Evolutionary conservation across 1,140 invertebrate species (phyloP).

Genomic region (Zaprionus kolodkinae): DNA sequence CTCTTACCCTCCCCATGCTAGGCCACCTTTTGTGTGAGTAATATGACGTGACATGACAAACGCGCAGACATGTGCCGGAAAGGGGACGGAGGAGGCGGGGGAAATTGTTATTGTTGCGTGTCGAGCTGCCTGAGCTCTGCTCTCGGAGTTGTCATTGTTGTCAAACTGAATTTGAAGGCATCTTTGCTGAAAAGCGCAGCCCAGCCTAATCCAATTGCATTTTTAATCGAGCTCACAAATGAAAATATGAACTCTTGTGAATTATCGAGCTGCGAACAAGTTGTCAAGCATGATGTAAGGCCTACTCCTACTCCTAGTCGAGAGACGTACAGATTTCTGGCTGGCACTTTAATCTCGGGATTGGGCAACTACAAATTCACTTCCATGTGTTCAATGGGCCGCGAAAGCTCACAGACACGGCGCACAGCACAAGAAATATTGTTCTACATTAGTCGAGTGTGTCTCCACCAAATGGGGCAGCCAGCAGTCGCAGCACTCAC

Average conservation of each 20-base stretch:
- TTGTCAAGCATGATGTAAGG: constrained; percentile 40
- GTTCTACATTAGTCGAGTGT: constrained; percentile 25
- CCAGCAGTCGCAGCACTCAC: not conserved
- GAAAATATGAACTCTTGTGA: constrained; percentile 38
- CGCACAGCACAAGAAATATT: constrained; percentile 38
- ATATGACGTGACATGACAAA: constrained; percentile 74
- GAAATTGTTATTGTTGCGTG: constrained; percentile 56
- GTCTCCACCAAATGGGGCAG: constrained; percentile 24
- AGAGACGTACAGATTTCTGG: not conserved
- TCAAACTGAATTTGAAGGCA: constrained; percentile 51
- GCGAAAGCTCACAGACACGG: constrained; percentile 56
- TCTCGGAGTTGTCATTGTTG: constrained; percentile 43
- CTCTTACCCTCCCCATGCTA: not conserved
- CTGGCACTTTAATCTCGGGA: constrained; percentile 17
- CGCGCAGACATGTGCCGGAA: constrained; percentile 36
- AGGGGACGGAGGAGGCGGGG: constrained; percentile 7
- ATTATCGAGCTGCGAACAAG: constrained; percentile 51
- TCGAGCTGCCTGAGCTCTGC: constrained; percentile 41
- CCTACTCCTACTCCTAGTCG: not conserved
- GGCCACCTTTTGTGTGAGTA: constrained; percentile 69
- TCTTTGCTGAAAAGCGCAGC: constrained; percentile 29
- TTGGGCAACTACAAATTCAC: constrained; percentile 25
- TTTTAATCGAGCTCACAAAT: constrained; percentile 35
- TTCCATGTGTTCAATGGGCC: constrained; percentile 59
- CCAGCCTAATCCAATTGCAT: constrained; percentile 69